These are phyloP conservation scores for Frieseomelitta varia DNA, from an alignment of 1,140 invertebrate genomes.

Conservation along the genomic window DNA sequence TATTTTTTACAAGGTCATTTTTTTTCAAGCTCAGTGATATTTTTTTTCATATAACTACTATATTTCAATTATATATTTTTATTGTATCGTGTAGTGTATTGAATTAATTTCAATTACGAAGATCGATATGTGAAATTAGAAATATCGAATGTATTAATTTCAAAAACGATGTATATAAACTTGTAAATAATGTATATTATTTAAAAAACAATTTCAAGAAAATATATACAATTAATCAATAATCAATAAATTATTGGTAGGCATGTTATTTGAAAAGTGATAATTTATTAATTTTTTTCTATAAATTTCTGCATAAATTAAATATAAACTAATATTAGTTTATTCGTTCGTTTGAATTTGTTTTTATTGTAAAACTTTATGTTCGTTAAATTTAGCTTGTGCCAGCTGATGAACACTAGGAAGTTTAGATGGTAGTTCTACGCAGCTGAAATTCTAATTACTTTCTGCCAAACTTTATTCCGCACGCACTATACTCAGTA, in stretches of 20 bases:
- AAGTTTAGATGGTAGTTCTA: slow-evolving; percentile 26
- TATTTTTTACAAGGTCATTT: too few species aligned
- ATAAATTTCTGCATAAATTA: neutral
- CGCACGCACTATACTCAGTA: slow-evolving; percentile 5
- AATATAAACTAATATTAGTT: neutral
- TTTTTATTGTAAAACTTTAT: neutral
- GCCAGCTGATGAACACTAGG: neutral
- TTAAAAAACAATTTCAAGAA: neutral
- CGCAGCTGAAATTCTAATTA: slow-evolving; percentile 56
- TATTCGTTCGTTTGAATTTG: neutral
- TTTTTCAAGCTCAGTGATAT: too few species aligned
- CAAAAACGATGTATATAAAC: too few species aligned
- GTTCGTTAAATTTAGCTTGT: neutral
- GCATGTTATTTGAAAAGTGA: neutral
- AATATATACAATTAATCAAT: neutral
- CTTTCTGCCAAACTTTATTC: slow-evolving; percentile 47
- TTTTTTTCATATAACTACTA: too few species aligned
- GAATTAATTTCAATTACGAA: too few species aligned
- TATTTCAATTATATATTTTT: too few species aligned
- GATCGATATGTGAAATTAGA: too few species aligned
- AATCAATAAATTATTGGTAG: neutral
- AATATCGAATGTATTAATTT: too few species aligned
- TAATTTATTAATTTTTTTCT: neutral
- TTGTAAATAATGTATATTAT: neutral
- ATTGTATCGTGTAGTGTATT: too few species aligned